phyloP scores from a whole-genome alignment of 1,140 invertebrate genomes.

The Pomacea maculata region DNA sequence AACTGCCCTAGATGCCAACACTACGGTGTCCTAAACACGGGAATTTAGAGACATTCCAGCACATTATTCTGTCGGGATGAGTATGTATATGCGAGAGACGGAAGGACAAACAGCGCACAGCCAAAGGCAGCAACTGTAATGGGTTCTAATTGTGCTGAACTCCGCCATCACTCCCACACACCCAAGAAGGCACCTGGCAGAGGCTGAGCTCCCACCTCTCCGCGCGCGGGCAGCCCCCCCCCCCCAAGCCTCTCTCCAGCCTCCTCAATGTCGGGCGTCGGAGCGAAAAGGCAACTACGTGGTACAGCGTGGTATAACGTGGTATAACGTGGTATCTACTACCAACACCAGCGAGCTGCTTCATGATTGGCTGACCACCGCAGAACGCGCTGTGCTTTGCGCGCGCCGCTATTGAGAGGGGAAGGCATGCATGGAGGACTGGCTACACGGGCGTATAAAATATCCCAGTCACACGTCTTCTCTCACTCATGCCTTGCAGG shows the following conservation, averaged over 20 bases:
- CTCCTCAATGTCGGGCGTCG: background rate
- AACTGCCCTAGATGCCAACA: too few relatives aligned
- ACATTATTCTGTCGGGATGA: background rate
- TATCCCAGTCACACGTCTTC: background rate
- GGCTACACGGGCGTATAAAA: background rate
- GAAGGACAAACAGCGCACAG: background rate
- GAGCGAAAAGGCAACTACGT: background rate
- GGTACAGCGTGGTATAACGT: background rate
- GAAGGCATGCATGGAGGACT: background rate
- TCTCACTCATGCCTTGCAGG: too few relatives aligned
- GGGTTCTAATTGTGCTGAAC: background rate
- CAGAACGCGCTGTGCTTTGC: constrained; percentile 5
- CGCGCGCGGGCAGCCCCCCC: background rate
- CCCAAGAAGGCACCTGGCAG: constrained; percentile 3
- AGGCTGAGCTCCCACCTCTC: background rate
- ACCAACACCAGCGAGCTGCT: background rate
- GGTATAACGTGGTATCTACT: background rate
- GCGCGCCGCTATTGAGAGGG: constrained; percentile 1
- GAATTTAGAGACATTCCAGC: too few relatives aligned
- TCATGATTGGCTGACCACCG: constrained; percentile 7
- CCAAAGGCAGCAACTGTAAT: background rate
- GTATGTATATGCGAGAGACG: background rate
- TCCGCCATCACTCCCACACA: constrained; percentile 2
- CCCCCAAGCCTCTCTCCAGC: background rate
- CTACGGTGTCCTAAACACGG: too few relatives aligned